Percentiles rank a stretch among this genome's conserved stretches.
These are phyloP conservation scores for Coenobita brevimanus DNA, from an alignment of 1,140 invertebrate species.

Conservation along the genomic window DNA sequence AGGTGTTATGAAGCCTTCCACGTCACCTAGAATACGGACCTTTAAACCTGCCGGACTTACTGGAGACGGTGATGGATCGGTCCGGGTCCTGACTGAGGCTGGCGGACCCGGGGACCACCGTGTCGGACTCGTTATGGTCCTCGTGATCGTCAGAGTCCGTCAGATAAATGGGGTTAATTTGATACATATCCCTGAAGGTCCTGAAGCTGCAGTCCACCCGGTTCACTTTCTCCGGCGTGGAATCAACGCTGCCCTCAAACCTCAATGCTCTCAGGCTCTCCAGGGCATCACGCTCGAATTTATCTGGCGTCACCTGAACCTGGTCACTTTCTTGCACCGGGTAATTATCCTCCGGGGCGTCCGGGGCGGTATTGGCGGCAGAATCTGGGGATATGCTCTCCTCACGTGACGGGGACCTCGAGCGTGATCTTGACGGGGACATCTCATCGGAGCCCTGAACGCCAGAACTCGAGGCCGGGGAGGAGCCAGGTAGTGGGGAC, in stretches of 20 bases:
- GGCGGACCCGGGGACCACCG: constrained; percentile 37
- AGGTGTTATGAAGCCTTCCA: too few species aligned
- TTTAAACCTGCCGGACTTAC: constrained; percentile 37
- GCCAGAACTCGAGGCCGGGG: constrained; percentile 56
- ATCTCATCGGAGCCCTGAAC: constrained; percentile 60
- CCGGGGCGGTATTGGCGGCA: neutral
- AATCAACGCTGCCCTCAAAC: constrained; percentile 31
- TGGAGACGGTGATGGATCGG: constrained; percentile 51
- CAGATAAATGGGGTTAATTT: constrained; percentile 55
- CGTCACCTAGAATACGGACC: too few species aligned
- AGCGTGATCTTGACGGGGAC: constrained; percentile 51
- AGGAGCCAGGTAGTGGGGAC: constrained; percentile 52
- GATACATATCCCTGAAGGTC: constrained; percentile 61
- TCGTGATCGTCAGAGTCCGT: constrained; percentile 58
- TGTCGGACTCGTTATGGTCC: constrained; percentile 58
- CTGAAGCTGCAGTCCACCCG: constrained; percentile 52
- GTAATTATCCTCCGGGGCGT: constrained; percentile 6
- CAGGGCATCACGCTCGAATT: constrained; percentile 19
- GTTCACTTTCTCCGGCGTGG: constrained; percentile 26
- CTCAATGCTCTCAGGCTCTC: constrained; percentile 41
- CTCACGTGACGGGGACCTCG: constrained; percentile 37
- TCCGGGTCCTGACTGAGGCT: constrained; percentile 40
- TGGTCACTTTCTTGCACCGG: neutral
- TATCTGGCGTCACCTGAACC: neutral
- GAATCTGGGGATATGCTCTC: constrained; percentile 23